Base-by-base conservation (phyloP, 2,113 vertebrate species). In the Perccottus glenii region DNA sequence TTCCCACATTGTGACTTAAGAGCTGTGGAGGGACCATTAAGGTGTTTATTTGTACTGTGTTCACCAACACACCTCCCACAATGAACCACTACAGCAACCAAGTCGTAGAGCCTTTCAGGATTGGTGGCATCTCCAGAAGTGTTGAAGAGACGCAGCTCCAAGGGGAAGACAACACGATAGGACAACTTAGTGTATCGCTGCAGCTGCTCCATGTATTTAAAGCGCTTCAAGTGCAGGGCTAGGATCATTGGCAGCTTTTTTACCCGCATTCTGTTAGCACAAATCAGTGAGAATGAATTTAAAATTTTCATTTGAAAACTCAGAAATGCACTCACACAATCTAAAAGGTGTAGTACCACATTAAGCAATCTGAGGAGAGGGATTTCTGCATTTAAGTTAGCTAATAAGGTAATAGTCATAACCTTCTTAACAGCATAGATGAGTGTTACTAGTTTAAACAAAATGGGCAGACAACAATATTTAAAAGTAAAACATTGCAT, bases 211-310 rank as follows among this genome's bases (percentile, higher is more conserved):
- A 98, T 98, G 60, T 98, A 98, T 88, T 98, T 98, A 85, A 98
- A 98, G 66, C 96, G 93, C 89, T 98, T 98, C 53, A 98, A 94
- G 80, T 98, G 96, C 83, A 98, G 90, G 52, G 96, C 96, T 88
- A 98, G 86, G 79, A 98, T 98, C 96, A 98, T 98, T 7, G 96
- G 96, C 83, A 98, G 92, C 82, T 97, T 97, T 88, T 98, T 98
- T 3, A 98, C 96, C 70, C 96, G 92, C 96, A 98, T 98, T 90
- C 96, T 97, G 67, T 4, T 5, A 6, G n/a, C 27, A 53, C 40
- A 67, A 16, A 61, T 1, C 10, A 44, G 12, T 11, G 33, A 63
- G 42, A 70, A 27, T 27, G 19, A 27, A 3, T 27, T n/a, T n/a
- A n/a, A n/a, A n/a, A n/a, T n/a, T n/a, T n/a, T n/a, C n/a, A n/a